Evolutionary conservation across 2,888 invertebrate species (phyloP).

Genomic region (Rotaria magnacalcarata): DNA sequence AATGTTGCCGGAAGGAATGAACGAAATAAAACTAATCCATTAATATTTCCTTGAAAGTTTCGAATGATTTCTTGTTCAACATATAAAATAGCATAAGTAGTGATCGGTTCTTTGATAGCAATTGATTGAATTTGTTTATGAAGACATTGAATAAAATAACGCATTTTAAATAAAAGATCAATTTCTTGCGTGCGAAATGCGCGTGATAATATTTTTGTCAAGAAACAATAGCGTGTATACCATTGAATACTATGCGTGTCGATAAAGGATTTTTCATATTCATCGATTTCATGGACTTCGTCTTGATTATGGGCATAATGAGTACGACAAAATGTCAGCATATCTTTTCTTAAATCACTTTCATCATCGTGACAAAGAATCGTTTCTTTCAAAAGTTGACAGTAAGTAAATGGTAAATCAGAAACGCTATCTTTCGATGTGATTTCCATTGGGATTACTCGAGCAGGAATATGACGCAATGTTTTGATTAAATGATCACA

Average conservation of each 20-base stretch:
- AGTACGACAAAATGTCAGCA: background rate
- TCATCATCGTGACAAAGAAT: background rate
- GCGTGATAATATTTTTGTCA: background rate
- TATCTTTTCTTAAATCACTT: constrained; percentile 8
- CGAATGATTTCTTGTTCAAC: background rate
- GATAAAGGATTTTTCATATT: background rate
- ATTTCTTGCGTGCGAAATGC: background rate
- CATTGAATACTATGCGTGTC: background rate
- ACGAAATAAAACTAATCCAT: background rate
- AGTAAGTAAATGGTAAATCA: background rate
- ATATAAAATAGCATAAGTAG: background rate
- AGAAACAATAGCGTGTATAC: background rate
- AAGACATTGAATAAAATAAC: background rate
- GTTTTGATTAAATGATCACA: background rate
- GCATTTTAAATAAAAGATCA: background rate
- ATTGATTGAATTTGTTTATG: background rate
- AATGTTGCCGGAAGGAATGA: background rate
- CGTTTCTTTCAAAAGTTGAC: background rate
- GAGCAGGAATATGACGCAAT: background rate
- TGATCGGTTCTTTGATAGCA: background rate
- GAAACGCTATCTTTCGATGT: background rate
- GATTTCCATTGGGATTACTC: background rate
- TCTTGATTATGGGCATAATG: background rate
- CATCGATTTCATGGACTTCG: background rate
- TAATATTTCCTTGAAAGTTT: background rate